These are phyloP conservation scores for Lamproptera curius DNA, from an alignment of 2,888 invertebrate species.

Conservation along the genomic window DNA sequence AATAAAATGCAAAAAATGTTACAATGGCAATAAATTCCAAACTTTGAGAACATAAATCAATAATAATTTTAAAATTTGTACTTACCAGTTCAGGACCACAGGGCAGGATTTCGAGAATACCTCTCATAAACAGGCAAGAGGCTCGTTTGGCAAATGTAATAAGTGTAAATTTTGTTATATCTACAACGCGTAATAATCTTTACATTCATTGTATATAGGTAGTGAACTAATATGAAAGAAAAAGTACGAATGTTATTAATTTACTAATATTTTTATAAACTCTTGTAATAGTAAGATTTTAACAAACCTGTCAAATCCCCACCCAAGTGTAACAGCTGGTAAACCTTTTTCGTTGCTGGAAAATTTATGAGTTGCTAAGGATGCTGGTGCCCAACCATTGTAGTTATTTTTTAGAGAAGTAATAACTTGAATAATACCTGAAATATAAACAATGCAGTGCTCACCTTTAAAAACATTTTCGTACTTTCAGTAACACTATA, in stretches of 20 bases:
- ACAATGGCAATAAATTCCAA: no score
- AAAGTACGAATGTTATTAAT: no score
- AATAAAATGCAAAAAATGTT: no score
- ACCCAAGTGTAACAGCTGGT: slow-evolving; percentile 50
- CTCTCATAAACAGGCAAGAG: slow-evolving; percentile 43
- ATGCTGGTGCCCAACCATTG: slow-evolving; percentile 48
- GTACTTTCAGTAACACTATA: no score
- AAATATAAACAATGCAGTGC: no score
- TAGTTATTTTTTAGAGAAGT: slow-evolving; percentile 54
- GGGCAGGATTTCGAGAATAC: slow-evolving; percentile 52
- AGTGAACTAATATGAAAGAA: no score
- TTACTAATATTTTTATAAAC: no score
- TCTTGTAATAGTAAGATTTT: no score
- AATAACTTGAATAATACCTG: slow-evolving; percentile 57
- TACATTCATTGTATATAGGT: no score
- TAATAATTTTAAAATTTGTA: no score
- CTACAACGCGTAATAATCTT: slow-evolving; percentile 37
- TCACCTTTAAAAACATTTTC: no score
- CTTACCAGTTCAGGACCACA: slow-evolving; percentile 43
- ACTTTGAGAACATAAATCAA: no score
- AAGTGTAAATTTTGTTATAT: slow-evolving; percentile 41
- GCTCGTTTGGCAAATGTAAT: slow-evolving; percentile 36
- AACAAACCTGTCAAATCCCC: slow-evolving; percentile 69
- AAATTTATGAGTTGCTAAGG: slow-evolving; percentile 57
- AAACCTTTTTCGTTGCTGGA: slow-evolving; percentile 34